These are phyloP conservation scores for Tetragonula carbonaria DNA, from an alignment of 2,888 invertebrate genomes.

Conservation along the genomic window DNA sequence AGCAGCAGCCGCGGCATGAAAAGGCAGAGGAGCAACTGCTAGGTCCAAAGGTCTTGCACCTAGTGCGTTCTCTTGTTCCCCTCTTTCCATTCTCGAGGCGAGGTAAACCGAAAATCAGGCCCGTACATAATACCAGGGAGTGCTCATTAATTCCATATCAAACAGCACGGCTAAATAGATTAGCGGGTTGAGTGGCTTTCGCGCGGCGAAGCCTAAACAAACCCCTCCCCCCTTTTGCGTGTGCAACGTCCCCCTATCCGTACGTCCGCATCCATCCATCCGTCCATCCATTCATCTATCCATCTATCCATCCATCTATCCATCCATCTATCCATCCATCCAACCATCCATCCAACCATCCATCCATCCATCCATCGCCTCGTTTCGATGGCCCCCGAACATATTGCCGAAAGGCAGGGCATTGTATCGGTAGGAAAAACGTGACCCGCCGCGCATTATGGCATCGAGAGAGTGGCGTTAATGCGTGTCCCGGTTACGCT, in stretches of 20 bases:
- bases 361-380: constrained; percentile 64
- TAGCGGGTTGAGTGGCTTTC: constrained; percentile 82
- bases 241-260: constrained; percentile 39
- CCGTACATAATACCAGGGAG: constrained; percentile 69
- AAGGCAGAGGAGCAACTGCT: constrained; percentile 50
- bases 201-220: constrained; percentile 77
- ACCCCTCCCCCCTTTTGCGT: constrained; percentile 61
- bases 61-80: not conserved
- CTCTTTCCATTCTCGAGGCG: constrained; percentile 21
- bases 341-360: constrained; percentile 60
- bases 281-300: constrained; percentile 67
- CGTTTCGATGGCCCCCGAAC: constrained; percentile 71
- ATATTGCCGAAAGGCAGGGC: constrained; percentile 73
- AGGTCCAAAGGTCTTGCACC: constrained; percentile 15
- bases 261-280: constrained; percentile 67
- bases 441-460: constrained; percentile 68
- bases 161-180: constrained; percentile 83
- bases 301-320: constrained; percentile 63
- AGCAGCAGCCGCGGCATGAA: constrained; percentile 32
- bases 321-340: constrained; percentile 65
- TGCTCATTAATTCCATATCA: constrained; percentile 84
- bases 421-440: constrained; percentile 67
- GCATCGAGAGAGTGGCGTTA: constrained; percentile 76
- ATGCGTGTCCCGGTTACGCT: constrained; percentile 77
- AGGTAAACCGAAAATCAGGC: constrained; percentile 70